Evolutionary conservation across 2,797 vertebrate species (phyloP).

Genomic region (Argyrosomus regius): DNA sequence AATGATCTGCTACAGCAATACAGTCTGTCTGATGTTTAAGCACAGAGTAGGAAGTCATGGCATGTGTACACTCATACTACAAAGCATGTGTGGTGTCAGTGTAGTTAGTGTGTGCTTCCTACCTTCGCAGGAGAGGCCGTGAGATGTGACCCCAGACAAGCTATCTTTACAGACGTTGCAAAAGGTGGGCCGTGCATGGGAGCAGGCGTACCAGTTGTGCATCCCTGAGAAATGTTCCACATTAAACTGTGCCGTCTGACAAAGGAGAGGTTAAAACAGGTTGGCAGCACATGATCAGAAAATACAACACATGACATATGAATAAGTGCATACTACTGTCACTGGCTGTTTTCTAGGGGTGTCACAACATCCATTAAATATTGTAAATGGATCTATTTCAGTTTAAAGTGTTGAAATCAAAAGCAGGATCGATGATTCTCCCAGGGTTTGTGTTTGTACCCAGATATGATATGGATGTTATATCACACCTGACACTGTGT

Average conservation of each 20-base stretch:
- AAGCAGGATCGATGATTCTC: too few species aligned
- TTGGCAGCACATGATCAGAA: conserved; percentile 74
- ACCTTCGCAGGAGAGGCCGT: conserved; percentile 99
- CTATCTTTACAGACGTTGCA: conserved; percentile 99
- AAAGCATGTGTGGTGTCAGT: background rate
- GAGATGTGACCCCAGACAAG: conserved; percentile 97
- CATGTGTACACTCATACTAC: too few species aligned
- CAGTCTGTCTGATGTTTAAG: conserved; percentile 4
- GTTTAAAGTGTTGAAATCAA: too few species aligned
- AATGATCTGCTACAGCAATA: conserved; percentile 15
- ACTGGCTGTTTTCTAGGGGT: background rate
- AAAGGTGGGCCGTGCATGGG: conserved; percentile 98
- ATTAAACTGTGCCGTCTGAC: conserved; percentile 99
- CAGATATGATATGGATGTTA: too few species aligned
- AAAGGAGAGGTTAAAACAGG: conserved; percentile 89
- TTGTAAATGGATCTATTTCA: too few species aligned
- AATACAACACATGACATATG: background rate
- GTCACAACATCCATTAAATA: too few species aligned
- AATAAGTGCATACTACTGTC: background rate
- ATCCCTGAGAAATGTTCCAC: conserved; percentile 99
- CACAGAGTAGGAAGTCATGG: background rate
- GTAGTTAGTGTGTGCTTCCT: conserved; percentile 50
- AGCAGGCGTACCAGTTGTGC: conserved; percentile 99
- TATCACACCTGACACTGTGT: too few species aligned
- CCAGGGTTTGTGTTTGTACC: too few species aligned